phyloP scores from a whole-genome alignment of 2,888 invertebrate species.

The Spodoptera picta region DNA sequence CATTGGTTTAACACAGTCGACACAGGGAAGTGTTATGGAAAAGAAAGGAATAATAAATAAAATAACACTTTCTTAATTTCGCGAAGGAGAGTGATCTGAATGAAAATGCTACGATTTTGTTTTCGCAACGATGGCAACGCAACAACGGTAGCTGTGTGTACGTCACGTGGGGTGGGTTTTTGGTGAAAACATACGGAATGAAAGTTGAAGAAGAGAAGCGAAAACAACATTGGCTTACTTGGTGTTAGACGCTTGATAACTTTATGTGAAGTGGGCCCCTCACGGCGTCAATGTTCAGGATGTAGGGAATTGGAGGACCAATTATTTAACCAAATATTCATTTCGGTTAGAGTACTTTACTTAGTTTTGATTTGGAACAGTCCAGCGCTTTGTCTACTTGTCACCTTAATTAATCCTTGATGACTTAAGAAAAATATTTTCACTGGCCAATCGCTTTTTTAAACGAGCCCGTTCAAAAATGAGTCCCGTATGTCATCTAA shows the following conservation, averaged over 20 bases:
- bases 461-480: conserved; percentile 9
- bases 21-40: not conserved
- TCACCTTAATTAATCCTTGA: too few relatives aligned
- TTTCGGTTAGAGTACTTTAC: too few relatives aligned
- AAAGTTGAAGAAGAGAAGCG: not conserved
- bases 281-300: too few relatives aligned
- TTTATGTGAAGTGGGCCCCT: too few relatives aligned
- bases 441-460: not conserved
- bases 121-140: conserved; percentile 49
- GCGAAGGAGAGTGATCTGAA: conserved; percentile 35
- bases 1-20: not conserved
- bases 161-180: conserved; percentile 35
- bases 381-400: too few relatives aligned
- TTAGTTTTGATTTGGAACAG: too few relatives aligned
- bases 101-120: conserved; percentile 48
- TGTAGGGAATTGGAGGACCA: too few relatives aligned
- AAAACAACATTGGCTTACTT: too few relatives aligned
- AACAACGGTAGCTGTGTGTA: conserved; percentile 26
- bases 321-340: too few relatives aligned
- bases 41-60: conserved; percentile 23
- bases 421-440: too few relatives aligned
- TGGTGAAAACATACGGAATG: conserved; percentile 35
- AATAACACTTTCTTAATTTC: conserved; percentile 43
- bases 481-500: conserved; percentile 32
- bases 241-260: too few relatives aligned